Evolutionary conservation across 2,888 invertebrate species (phyloP), one percentile per base, ranked within the genome.

Genomic region (Slavum lentiscoides): DNA sequence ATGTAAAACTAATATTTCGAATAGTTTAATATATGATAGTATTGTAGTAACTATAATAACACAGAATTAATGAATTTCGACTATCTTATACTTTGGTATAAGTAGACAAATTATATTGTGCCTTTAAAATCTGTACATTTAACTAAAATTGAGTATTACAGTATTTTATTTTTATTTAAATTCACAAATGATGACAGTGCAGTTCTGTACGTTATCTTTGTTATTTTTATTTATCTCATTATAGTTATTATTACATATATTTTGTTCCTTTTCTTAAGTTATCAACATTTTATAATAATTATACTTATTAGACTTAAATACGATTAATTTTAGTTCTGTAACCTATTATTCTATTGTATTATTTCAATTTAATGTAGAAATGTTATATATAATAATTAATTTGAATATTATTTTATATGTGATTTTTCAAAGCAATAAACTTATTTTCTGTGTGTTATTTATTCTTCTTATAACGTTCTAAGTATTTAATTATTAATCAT

Each of bases 401-500:
- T 37, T 64, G 64, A n/a, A 39, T 39, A 13, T 67, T 67, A 67
- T 75, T 67, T 75, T 76, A 59, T 66, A 66, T 68, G 75, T 76
- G 59, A 76, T 68, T 68, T 30, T 59, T 49, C n/a, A 68, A 76
- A 68, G 75, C 67, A 76, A 68, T 76, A 68, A 75, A 76, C 59
- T 68, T 39, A 74, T n/a, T 67, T 68, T 76, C 21, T 72, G 9
- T 53, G 37, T 67, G 67, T 76, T 59, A 74, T 74, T 23, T 58
- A 58, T 66, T 19, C 39, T 58, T 66, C 17, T 15, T 19, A 11
- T 75, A 2, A 30, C 30, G 13, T 64, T 7, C 1, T 59, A 43
- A 43, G 43, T 43, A 43, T 43, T 43, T 43, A 43, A 43, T 6
- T 43, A 43, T 43, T 43, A 30, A 4, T 30, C 4, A 43, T 43